A percentile compares a stretch with the other conserved stretches of the same genome.
These are phyloP conservation scores for Sesamia nonagrioides DNA, from an alignment of 1,140 invertebrate genomes.

Conservation along the genomic window DNA sequence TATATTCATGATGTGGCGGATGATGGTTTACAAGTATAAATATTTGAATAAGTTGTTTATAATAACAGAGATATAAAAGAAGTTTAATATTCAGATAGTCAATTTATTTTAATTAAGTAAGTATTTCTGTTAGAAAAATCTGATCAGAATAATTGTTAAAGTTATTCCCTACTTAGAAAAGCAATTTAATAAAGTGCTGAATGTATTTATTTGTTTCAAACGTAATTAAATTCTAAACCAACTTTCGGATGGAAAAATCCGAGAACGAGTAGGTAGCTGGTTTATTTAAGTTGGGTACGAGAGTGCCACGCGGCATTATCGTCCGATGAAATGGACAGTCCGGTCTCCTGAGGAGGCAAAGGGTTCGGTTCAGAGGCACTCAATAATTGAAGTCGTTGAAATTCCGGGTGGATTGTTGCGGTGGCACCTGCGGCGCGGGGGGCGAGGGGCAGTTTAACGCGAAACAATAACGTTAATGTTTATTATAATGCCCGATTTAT, in stretches of 20 bases:
- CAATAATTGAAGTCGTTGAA: slow-evolving; percentile 86
- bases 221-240: slow-evolving; percentile 65
- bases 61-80: background rate
- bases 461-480: slow-evolving; percentile 83
- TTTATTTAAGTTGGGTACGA: slow-evolving; percentile 73
- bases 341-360: slow-evolving; percentile 77
- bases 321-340: slow-evolving; percentile 77
- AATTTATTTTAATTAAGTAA: slow-evolving; percentile 12
- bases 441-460: slow-evolving; percentile 67
- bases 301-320: slow-evolving; percentile 74
- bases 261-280: slow-evolving; percentile 61
- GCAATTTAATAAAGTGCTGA: background rate
- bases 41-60: slow-evolving; percentile 41
- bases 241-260: slow-evolving; percentile 62
- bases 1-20: slow-evolving; percentile 60
- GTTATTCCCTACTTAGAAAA: background rate
- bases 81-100: slow-evolving; percentile 10
- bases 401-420: slow-evolving; percentile 82
- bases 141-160: slow-evolving; percentile 1
- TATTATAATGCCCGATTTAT: slow-evolving; percentile 84
- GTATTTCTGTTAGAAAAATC: background rate
- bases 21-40: slow-evolving; percentile 38
- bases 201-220: slow-evolving; percentile 40
- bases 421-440: slow-evolving; percentile 68
- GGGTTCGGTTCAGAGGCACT: slow-evolving; percentile 81